A percentile compares a stretch with the other conserved stretches of the same genome.
Evolutionary conservation across 2,888 invertebrate species (phyloP).

Genomic region (Dysmachus trigonus): DNA sequence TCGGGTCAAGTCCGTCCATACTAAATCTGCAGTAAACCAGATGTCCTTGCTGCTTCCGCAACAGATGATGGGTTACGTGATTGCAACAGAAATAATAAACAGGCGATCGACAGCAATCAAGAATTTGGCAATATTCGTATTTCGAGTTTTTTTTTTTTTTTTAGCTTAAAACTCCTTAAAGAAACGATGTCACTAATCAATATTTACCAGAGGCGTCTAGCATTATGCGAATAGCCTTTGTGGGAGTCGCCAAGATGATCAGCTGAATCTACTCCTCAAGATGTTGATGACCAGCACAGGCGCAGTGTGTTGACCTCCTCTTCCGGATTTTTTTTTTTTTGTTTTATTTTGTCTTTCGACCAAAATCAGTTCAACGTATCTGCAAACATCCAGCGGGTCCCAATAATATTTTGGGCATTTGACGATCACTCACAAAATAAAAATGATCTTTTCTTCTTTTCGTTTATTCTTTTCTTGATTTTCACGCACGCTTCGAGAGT

Average conservation of each 20-base stretch:
- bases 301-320: conserved; percentile 32
- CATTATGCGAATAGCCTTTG: neutral
- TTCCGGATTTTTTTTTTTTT: conserved; percentile 14
- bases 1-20: conserved; percentile 24
- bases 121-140: conserved; percentile 37
- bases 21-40: neutral
- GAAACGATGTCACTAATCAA: conserved; percentile 23
- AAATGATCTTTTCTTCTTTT: conserved; percentile 13
- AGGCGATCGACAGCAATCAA: neutral
- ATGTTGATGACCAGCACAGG: conserved; percentile 16
- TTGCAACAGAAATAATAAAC: neutral
- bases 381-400: conserved; percentile 64
- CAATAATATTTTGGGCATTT: conserved; percentile 57
- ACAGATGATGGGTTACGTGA: neutral
- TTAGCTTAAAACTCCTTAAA: neutral
- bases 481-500: conserved; percentile 53
- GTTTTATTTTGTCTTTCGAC: neutral
- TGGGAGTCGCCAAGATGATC: neutral
- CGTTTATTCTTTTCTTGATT: conserved; percentile 1
- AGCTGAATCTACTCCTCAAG: neutral
- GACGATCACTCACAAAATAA: conserved; percentile 28
- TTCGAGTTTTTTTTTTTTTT: neutral
- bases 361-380: conserved; percentile 24
- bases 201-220: conserved; percentile 48
- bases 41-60: neutral